Conservation (phyloP, 2,113 vertebrate species). For the Nothocercus nigrocapillus region DNA sequence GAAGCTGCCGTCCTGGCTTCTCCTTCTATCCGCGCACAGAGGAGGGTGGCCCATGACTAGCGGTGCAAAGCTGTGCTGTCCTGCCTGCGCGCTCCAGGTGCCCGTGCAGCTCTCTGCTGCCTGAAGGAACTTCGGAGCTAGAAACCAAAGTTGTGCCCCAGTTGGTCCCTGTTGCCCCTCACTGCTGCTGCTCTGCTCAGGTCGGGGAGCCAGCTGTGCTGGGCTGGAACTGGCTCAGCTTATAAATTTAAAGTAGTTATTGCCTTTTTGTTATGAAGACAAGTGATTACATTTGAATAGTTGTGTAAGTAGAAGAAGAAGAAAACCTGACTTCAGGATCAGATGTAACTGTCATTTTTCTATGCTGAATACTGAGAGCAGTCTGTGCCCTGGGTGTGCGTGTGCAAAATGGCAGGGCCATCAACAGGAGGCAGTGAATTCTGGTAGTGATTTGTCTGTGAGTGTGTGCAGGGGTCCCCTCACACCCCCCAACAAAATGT, state of each 20-base stretch:
- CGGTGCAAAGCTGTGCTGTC: not conserved
- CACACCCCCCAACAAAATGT: not conserved
- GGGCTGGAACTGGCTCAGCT: not conserved
- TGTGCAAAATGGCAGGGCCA: not conserved
- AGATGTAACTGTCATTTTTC: not conserved
- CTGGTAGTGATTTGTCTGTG: not conserved
- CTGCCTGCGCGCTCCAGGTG: too few species aligned
- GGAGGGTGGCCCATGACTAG: rapidly evolving
- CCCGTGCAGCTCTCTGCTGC: not conserved
- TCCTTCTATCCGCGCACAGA: not conserved
- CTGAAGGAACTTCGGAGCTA: not conserved
- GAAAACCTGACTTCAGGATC: not conserved
- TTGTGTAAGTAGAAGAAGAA: not conserved
- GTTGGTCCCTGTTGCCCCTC: not conserved
- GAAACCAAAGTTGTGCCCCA: not conserved
- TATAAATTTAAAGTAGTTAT: not conserved
- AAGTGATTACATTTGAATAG: not conserved
- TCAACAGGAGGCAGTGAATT: not conserved
- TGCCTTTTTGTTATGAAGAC: not conserved
- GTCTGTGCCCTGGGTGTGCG: not conserved
- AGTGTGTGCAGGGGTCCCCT: not conserved
- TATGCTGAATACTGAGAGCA: not conserved
- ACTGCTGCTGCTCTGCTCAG: rapidly evolving
- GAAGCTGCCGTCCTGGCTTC: not conserved
- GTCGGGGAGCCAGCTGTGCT: not conserved